Evolutionary conservation across 2,797 vertebrate genomes (phyloP).

Genomic region (Sciurus vulgaris): DNA sequence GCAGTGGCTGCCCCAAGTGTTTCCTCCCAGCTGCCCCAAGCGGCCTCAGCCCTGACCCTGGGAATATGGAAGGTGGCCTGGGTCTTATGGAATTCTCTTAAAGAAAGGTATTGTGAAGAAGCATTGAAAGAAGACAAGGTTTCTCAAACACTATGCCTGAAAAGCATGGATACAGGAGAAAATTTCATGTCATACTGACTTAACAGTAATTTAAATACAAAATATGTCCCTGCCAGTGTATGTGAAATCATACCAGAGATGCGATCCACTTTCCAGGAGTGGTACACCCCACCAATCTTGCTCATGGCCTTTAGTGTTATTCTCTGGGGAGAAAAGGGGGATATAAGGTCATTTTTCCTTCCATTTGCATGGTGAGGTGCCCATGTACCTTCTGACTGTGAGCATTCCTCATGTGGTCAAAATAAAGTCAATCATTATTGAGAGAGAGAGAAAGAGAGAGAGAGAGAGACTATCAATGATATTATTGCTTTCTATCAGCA

Average conservation of each 20-base stretch:
- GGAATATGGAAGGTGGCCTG: not conserved
- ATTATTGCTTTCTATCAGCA: not conserved
- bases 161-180: slow-evolving; percentile 46
- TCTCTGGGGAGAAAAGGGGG: slow-evolving; percentile 52
- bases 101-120: not conserved
- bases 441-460: no score
- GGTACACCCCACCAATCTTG: slow-evolving; percentile 53
- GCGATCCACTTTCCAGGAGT: not conserved
- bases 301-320: slow-evolving; percentile 74
- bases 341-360: slow-evolving; percentile 69
- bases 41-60: not conserved
- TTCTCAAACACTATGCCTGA: not conserved
- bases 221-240: not conserved
- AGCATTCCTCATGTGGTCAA: slow-evolving; percentile 82
- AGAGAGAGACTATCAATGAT: not conserved
- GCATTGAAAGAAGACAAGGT: not conserved
- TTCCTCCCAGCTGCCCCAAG: not conserved
- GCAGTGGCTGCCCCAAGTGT: not conserved
- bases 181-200: slow-evolving; percentile 59
- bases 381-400: slow-evolving; percentile 81
- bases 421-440: slow-evolving; percentile 82
- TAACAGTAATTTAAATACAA: slow-evolving; percentile 47
- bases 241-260: not conserved
- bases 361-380: slow-evolving; percentile 72
- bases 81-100: not conserved